These are phyloP conservation scores for Ischnura elegans DNA, from an alignment of 2,888 invertebrate genomes.

Conservation along the genomic window DNA sequence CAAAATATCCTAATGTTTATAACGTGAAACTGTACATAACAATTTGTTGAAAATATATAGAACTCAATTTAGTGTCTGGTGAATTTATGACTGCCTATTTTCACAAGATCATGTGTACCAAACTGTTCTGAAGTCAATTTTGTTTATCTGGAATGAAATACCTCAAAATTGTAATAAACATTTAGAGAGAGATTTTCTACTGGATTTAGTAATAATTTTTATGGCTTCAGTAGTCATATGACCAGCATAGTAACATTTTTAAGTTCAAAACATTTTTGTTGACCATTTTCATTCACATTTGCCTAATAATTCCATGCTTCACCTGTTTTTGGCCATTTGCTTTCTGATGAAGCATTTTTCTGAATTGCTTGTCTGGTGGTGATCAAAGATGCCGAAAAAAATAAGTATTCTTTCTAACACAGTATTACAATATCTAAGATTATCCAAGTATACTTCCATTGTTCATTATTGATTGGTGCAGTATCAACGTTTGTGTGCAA, in stretches of 20 bases:
- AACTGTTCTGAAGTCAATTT: conserved; percentile 61
- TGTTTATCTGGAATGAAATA: conserved; percentile 62
- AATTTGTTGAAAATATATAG: conserved; percentile 66
- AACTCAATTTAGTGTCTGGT: conserved; percentile 64
- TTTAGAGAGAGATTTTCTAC: conserved; percentile 47
- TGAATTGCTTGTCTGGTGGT: too few relatives aligned
- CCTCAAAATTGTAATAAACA: conserved; percentile 66
- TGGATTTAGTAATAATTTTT: neutral
- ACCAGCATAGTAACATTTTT: neutral
- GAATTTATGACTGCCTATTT: conserved; percentile 65
- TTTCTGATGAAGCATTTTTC: too few relatives aligned
- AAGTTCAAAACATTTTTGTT: neutral
- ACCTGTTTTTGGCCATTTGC: too few relatives aligned
- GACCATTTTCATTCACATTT: neutral
- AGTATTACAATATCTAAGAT: too few relatives aligned
- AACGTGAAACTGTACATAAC: conserved; percentile 62
- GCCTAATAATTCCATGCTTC: too few relatives aligned
- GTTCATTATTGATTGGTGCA: too few relatives aligned
- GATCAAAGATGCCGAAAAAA: too few relatives aligned
- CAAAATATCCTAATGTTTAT: conserved; percentile 62
- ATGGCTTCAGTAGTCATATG: neutral
- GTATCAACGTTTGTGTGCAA: too few relatives aligned
- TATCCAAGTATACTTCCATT: too few relatives aligned
- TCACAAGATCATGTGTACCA: conserved; percentile 46
- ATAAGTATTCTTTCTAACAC: too few relatives aligned